phyloP scores from a whole-genome alignment of 2,888 invertebrate genomes.

The Euplexia lucipara region DNA sequence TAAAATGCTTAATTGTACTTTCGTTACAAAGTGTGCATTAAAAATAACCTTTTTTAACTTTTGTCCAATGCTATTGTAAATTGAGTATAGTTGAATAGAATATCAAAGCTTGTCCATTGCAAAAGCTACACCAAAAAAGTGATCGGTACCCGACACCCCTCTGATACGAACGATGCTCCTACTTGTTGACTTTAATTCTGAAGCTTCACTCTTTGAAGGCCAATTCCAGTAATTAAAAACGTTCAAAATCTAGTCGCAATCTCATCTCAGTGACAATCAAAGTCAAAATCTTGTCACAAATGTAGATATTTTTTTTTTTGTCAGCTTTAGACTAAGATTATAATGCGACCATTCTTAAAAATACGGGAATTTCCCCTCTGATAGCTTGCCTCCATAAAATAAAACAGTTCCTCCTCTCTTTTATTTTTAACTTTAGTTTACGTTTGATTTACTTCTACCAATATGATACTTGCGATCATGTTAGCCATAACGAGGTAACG shows the following conservation, averaged over 20 bases:
- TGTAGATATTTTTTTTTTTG: too few species aligned
- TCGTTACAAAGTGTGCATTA: too few species aligned
- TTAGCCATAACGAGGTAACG: not conserved
- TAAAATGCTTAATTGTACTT: too few species aligned
- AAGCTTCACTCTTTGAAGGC: not conserved
- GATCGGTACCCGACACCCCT: slow-evolving; percentile 3
- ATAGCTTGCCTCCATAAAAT: slow-evolving; percentile 18
- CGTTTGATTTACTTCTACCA: not conserved
- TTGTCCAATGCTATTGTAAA: too few species aligned
- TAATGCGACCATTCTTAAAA: too few species aligned
- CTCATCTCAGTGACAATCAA: too few species aligned
- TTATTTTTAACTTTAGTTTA: not conserved
- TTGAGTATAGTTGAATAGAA: slow-evolving; percentile 17
- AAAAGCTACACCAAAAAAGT: not conserved
- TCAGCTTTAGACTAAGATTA: too few species aligned
- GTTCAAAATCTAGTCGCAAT: too few species aligned
- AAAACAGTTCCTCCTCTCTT: slow-evolving; percentile 11
- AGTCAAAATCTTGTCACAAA: too few species aligned
- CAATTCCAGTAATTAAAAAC: too few species aligned
- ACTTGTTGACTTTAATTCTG: slow-evolving; percentile 21
- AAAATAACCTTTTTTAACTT: too few species aligned
- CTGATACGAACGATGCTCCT: not conserved
- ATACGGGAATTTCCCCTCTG: too few species aligned
- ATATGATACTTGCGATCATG: not conserved
- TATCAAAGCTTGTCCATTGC: slow-evolving; percentile 5